Evolutionary conservation across 2,888 invertebrate species (phyloP).

Genomic region (Scrobipalpa costella): DNA sequence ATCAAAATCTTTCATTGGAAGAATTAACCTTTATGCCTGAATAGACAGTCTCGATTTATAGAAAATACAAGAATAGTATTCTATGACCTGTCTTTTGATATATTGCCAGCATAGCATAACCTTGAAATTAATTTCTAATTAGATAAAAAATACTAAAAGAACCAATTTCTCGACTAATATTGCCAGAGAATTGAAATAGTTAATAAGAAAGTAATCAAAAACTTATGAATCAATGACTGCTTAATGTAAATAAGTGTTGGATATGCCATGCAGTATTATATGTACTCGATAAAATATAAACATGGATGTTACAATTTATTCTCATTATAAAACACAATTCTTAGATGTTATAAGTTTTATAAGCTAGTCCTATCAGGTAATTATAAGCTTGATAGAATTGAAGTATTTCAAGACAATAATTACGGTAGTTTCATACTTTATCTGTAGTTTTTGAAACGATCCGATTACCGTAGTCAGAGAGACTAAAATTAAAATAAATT

Average conservation of each 20-base stretch:
- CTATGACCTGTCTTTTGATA: not conserved
- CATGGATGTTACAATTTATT: not conserved
- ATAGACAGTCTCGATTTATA: too few relatives aligned
- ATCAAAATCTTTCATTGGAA: too few relatives aligned
- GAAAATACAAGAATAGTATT: too few relatives aligned
- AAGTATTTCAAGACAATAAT: too few relatives aligned
- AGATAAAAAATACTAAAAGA: not conserved
- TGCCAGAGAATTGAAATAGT: not conserved
- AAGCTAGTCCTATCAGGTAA: not conserved
- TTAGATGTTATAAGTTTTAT: not conserved
- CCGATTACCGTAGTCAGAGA: too few relatives aligned
- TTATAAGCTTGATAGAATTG: too few relatives aligned
- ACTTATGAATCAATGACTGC: slow-evolving; percentile 31
- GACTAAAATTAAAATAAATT: too few relatives aligned
- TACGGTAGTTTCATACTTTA: too few relatives aligned
- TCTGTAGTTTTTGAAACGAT: too few relatives aligned
- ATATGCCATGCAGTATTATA: slow-evolving; percentile 30
- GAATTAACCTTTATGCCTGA: too few relatives aligned
- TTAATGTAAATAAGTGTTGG: slow-evolving; percentile 26
- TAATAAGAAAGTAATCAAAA: not conserved
- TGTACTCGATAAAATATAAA: slow-evolving; percentile 14
- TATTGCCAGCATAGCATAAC: not conserved
- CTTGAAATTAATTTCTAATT: not conserved
- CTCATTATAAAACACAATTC: not conserved
- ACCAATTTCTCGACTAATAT: slow-evolving; percentile 13